phyloP scores from a whole-genome alignment of 2,888 invertebrate species.

The Andrena hattorfiana region DNA sequence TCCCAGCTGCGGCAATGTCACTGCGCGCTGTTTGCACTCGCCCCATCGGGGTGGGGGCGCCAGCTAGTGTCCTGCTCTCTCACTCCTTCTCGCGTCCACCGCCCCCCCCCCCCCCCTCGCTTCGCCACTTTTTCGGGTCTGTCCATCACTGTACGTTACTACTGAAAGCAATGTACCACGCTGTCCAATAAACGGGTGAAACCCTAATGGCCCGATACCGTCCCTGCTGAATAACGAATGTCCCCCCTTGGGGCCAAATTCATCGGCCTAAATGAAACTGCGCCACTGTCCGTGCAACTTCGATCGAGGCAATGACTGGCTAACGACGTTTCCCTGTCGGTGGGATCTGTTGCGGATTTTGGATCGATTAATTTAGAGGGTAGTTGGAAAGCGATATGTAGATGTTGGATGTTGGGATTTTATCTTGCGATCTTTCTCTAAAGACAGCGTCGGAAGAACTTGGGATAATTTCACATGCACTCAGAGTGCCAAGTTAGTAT shows the following conservation, averaged over 20 bases:
- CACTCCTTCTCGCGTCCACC: not conserved
- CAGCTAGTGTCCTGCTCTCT: conserved; percentile 11
- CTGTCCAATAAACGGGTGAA: conserved; percentile 39
- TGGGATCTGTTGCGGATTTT: not conserved
- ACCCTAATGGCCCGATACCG: conserved; percentile 35
- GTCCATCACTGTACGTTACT: conserved; percentile 10
- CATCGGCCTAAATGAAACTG: conserved; percentile 16
- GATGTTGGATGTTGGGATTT: not conserved
- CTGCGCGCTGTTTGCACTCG: conserved; percentile 73
- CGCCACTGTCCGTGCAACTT: conserved; percentile 1
- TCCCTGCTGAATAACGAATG: conserved; percentile 49
- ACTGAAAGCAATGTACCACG: not conserved
- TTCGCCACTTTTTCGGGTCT: not conserved
- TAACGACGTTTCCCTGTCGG: conserved; percentile 1
- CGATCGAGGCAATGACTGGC: conserved; percentile 6
- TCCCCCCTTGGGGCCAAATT: not conserved
- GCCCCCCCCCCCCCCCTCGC: conserved; percentile 3
- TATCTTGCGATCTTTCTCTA: not conserved
- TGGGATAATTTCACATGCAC: no score
- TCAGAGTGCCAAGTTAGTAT: no score
- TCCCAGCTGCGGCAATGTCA: conserved; percentile 73
- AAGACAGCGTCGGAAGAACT: not conserved
- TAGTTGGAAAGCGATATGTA: not conserved
- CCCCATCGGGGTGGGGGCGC: conserved; percentile 25
- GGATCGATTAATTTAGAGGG: not conserved